phyloP scores from a whole-genome alignment of 2,113 vertebrate species.

The Labrus mixtus region DNA sequence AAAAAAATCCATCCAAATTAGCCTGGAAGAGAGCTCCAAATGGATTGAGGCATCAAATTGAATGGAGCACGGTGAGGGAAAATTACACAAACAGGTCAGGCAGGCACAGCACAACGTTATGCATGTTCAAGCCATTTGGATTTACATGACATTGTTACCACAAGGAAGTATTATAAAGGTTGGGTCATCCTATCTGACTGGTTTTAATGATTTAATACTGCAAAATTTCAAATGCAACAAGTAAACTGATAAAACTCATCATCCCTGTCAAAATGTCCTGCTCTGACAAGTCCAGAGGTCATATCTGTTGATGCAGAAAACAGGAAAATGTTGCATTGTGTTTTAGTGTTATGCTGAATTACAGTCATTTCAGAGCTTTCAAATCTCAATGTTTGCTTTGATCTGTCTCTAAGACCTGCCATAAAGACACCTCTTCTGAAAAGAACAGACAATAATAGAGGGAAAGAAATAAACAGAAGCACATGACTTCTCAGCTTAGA shows the following conservation, averaged over 20 bases:
- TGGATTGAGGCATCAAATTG: slow-evolving; percentile 21
- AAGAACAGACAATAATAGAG: slow-evolving; percentile 21
- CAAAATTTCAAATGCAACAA: slow-evolving; percentile 34
- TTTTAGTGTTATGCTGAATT: neutral
- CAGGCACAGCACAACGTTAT: slow-evolving; percentile 18
- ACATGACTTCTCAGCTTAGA: slow-evolving; percentile 35
- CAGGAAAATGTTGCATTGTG: neutral
- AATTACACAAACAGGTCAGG: slow-evolving; percentile 62
- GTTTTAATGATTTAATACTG: slow-evolving; percentile 34
- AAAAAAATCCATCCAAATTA: slow-evolving; percentile 45
- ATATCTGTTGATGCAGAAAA: neutral
- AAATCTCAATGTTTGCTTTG: slow-evolving; percentile 17
- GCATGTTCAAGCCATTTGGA: slow-evolving; percentile 33
- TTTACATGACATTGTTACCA: neutral
- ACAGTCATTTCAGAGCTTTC: slow-evolving; percentile 10
- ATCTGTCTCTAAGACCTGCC: slow-evolving; percentile 23
- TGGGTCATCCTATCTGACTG: slow-evolving; percentile 15
- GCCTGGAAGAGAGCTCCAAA: slow-evolving; percentile 19
- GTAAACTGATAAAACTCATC: neutral
- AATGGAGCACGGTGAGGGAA: slow-evolving; percentile 23
- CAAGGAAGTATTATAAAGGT: slow-evolving; percentile 31
- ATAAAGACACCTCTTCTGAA: slow-evolving; percentile 1
- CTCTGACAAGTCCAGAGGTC: neutral
- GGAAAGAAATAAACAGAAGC: slow-evolving; percentile 14
- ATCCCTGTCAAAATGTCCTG: neutral